Evolutionary conservation across 2,888 invertebrate species (phyloP), one percentile per base, ranked within the genome.

Genomic region (Boloria selene): DNA sequence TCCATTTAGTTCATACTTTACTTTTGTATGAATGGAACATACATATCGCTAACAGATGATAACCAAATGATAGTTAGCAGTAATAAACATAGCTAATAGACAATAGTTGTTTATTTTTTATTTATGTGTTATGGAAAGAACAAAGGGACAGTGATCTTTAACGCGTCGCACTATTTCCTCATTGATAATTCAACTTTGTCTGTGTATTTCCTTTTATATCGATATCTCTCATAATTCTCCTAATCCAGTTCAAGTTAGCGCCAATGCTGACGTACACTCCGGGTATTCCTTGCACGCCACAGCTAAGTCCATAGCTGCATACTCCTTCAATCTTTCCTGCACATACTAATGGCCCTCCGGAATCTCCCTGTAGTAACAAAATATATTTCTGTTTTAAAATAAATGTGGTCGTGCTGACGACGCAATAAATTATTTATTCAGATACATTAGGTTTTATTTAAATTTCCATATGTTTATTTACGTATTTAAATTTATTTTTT

Each of bases 301-400:
- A 92, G 49, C 85, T 82, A 68, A 84, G 76, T 0, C 92, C 92
- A 69, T 90, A 86, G 70, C 91, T 91, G 72, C 84, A 85, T n/a
- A 93, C 69, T 0, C 84, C 92, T 75, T 92, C 77, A 10, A 92
- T 62, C 3, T 75, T 63, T 0, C 79, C 83, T 1, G 70, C 67
- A 73, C 92, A 92, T 14, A 92, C 75, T 2, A 93, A 73, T 0
- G 92, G 90, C 10, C 90, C 86, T 1, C 92, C 92, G 0, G 92
- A 93, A 67, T 93, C 92, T 49, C 92, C 92, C 92, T 93, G 75
- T 4, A 70, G 73, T 62, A 26, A 49, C 38, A 17, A 13, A n/a
- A 26, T n/a, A 45, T 22, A 56, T 22, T 22, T 13, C 17, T 18
- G 4, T 52, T 13, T 22, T 14, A 22, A 22, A 18, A 18, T 22